A percentile compares a stretch with the other conserved stretches of the same genome.
Conservation (phyloP, 2,113 vertebrate genomes). For the Gallinago media region DNA sequence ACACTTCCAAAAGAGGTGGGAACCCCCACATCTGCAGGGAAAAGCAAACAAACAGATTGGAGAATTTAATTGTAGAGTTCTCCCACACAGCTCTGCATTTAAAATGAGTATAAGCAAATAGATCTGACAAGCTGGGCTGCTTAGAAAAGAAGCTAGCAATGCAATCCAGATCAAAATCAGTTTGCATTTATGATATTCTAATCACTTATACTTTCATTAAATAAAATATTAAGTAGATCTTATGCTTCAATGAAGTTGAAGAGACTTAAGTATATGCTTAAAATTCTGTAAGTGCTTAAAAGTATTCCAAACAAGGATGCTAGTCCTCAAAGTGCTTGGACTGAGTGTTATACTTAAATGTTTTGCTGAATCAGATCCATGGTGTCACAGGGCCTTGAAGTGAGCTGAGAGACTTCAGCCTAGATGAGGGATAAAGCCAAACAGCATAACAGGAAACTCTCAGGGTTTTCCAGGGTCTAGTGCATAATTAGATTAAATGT, state of each 20-base stretch:
- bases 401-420: not conserved
- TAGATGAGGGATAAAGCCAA: constrained; percentile 27
- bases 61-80: not conserved
- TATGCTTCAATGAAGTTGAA: not conserved
- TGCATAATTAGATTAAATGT: constrained; percentile 43
- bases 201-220: constrained; percentile 4
- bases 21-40: not conserved
- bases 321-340: not conserved
- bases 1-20: not conserved
- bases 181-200: not conserved
- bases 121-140: not conserved
- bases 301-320: not conserved
- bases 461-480: not conserved
- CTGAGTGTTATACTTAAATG: not conserved
- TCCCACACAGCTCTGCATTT: not conserved
- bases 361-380: constrained; percentile 36
- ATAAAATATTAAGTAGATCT: constrained; percentile 28
- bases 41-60: constrained; percentile 6
- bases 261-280: constrained; percentile 7
- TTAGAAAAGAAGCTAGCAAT: not conserved
- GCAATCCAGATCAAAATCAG: not conserved
- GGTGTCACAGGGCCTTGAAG: not conserved
- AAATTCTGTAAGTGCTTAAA: constrained; percentile 30
- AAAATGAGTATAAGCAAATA: constrained; percentile 13
- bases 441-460: not conserved